Percentiles rank a stretch among this genome's conserved stretches.
These are phyloP conservation scores for Fulmarus glacialis DNA, from an alignment of 2,113 vertebrate genomes.

Conservation along the genomic window DNA sequence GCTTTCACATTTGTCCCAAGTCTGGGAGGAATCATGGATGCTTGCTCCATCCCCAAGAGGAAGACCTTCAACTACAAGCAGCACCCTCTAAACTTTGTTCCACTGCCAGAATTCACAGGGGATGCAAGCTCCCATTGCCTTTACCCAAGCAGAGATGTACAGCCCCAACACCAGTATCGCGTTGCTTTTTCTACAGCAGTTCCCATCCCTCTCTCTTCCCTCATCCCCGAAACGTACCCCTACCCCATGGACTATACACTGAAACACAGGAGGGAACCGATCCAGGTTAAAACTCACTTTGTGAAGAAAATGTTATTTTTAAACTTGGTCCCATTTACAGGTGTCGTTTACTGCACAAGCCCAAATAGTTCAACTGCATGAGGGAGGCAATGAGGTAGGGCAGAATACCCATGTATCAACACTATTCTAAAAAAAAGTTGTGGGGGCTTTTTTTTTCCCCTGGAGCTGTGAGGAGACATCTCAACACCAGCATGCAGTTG, in stretches of 20 bases:
- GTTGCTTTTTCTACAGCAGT: not conserved
- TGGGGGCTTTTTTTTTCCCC: too few species aligned
- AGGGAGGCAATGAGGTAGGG: not conserved
- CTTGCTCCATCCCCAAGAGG: not conserved
- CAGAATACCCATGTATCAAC: not conserved
- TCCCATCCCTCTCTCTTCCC: not conserved
- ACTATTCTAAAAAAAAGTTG: not conserved
- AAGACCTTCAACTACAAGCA: not conserved
- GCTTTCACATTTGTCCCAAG: not conserved
- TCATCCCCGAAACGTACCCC: not conserved
- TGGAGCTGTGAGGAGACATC: not conserved
- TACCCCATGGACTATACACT: not conserved
- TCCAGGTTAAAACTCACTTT: not conserved
- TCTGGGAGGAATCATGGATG: not conserved
- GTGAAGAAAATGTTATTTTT: not conserved
- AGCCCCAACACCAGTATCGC: not conserved
- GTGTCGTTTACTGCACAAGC: not conserved
- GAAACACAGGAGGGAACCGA: not conserved
- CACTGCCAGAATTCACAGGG: not conserved
- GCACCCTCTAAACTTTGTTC: not conserved
- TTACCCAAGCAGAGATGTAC: not conserved
- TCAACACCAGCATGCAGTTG: not conserved
- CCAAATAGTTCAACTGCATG: not conserved
- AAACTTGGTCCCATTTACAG: not conserved
- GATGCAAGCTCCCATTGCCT: not conserved